Evolutionary conservation across 2,113 vertebrate species (phyloP).

Genomic region (Aphelocoma coerulescens): DNA sequence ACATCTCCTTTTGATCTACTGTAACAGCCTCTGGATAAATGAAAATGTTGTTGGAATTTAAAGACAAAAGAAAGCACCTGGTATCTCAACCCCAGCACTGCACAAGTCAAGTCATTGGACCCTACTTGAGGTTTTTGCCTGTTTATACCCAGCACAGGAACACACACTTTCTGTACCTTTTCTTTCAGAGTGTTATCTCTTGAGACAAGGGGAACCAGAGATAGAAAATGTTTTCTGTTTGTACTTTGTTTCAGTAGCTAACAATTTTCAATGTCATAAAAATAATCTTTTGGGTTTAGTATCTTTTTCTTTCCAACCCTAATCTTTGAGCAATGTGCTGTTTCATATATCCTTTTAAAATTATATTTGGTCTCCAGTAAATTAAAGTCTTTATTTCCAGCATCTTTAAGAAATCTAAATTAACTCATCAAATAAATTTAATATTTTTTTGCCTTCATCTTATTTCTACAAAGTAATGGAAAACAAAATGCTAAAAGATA

Average conservation of each 20-base stretch:
- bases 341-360: neutral
- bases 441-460: neutral
- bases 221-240: neutral
- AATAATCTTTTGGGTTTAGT: rapidly evolving
- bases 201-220: neutral
- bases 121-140: neutral
- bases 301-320: neutral
- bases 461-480: neutral
- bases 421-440: neutral
- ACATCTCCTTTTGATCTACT: neutral
- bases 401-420: neutral
- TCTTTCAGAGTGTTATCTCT: neutral
- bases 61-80: neutral
- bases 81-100: neutral
- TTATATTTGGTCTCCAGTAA: neutral
- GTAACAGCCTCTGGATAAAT: neutral
- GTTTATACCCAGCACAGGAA: neutral
- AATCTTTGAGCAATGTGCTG: neutral
- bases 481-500: neutral
- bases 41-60: neutral
- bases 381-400: neutral
- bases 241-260: neutral
- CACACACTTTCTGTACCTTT: neutral
- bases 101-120: rapidly evolving
- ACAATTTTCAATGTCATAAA: neutral